These are phyloP conservation scores for Beris morrisii DNA, from an alignment of 2,888 invertebrate species.

Conservation along the genomic window DNA sequence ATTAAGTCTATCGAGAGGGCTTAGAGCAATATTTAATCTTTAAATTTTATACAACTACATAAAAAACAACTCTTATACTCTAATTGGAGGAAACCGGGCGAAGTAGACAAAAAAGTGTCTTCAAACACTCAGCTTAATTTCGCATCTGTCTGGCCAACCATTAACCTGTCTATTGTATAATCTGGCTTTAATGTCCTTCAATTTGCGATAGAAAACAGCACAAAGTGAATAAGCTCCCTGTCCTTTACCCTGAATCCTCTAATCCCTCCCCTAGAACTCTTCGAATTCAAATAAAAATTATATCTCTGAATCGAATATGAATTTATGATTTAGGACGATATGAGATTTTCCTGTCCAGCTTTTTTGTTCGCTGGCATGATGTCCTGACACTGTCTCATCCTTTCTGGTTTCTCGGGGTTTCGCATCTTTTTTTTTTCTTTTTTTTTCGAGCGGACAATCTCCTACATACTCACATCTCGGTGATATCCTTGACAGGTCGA, in stretches of 20 bases:
- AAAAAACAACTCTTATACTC: no score
- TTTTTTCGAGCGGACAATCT: no score
- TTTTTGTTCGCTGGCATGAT: slow-evolving; percentile 13
- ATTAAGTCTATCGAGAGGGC: background rate
- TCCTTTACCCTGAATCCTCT: no score
- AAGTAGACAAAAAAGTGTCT: no score
- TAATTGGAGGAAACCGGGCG: no score
- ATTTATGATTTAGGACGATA: slow-evolving; percentile 39
- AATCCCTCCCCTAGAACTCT: background rate
- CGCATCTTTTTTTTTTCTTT: no score
- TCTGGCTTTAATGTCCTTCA: background rate
- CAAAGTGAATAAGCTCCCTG: background rate
- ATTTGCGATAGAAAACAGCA: background rate
- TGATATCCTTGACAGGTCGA: no score
- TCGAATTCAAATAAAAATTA: slow-evolving; percentile 32
- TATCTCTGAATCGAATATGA: slow-evolving; percentile 38
- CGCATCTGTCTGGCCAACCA: no score
- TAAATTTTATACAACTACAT: background rate
- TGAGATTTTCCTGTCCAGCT: slow-evolving; percentile 34
- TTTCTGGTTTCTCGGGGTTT: slow-evolving; percentile 1
- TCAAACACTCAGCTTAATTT: no score
- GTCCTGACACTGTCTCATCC: slow-evolving; percentile 29
- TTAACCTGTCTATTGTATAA: no score
- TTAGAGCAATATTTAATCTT: background rate
- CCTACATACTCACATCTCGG: no score